Conservation (phyloP, 2,113 vertebrate genomes). For the Pedetes capensis region DNA sequence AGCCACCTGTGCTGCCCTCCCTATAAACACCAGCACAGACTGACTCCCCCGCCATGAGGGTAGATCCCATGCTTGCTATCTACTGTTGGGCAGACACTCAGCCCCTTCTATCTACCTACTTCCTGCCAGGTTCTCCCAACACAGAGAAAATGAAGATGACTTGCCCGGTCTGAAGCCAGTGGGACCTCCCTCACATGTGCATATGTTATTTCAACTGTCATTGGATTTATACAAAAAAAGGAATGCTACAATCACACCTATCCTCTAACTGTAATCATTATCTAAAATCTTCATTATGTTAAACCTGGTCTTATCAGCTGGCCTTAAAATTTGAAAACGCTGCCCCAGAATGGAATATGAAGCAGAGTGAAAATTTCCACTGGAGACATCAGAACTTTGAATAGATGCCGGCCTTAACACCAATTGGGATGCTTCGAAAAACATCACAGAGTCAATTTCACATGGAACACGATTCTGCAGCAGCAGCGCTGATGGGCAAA, state of each 20-base stretch:
- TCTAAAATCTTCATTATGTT: accelerated
- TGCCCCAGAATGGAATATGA: neutral
- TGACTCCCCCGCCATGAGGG: accelerated
- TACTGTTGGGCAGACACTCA: neutral
- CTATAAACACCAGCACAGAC: neutral
- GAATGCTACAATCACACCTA: accelerated
- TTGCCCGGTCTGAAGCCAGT: no score
- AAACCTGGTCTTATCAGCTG: neutral
- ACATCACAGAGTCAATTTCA: neutral
- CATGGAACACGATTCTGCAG: accelerated
- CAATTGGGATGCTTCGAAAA: accelerated
- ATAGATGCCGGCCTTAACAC: accelerated
- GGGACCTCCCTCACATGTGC: neutral
- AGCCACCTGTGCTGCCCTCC: neutral
- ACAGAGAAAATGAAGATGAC: neutral
- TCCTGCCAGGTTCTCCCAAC: no score
- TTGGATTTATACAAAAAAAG: no score
- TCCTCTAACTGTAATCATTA: neutral
- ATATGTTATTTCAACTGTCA: neutral
- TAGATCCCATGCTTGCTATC: neutral
- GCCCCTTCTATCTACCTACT: neutral
- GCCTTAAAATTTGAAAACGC: neutral
- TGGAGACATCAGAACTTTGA: accelerated
- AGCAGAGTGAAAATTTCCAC: neutral
- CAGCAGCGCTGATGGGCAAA: neutral